Conservation (phyloP, 2,113 vertebrate genomes). For the Chloropsis cyanopogon region DNA sequence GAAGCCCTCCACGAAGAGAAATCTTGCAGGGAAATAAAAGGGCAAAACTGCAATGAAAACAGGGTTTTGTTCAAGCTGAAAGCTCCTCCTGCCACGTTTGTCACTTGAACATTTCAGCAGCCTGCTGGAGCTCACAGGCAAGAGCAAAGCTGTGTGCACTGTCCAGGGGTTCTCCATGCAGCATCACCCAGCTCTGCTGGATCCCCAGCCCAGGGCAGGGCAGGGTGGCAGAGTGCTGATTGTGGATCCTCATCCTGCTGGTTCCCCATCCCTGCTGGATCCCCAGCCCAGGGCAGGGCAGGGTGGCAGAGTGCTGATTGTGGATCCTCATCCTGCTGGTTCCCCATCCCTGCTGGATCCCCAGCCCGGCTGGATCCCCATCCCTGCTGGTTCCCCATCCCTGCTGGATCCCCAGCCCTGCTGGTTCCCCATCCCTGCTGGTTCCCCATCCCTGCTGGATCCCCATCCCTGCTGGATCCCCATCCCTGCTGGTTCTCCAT, state of each 20-base stretch:
- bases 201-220: background rate
- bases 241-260: background rate
- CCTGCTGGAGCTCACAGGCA: background rate
- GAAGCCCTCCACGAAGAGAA: background rate
- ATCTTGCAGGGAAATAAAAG: background rate
- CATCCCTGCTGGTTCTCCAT: background rate
- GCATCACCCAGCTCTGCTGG: background rate
- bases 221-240: background rate
- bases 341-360: too few species aligned
- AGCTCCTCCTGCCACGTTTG: background rate
- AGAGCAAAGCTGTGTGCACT: background rate
- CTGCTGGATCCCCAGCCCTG: background rate
- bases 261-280: background rate
- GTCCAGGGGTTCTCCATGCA: background rate
- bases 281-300: too few species aligned
- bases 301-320: too few species aligned
- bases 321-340: too few species aligned
- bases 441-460: background rate
- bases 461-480: background rate
- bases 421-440: too few species aligned
- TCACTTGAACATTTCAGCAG: background rate
- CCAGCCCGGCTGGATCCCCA: too few species aligned
- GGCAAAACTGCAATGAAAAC: background rate
- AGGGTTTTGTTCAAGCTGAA: background rate
- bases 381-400: background rate